These are phyloP conservation scores for Benthochromis sp. DNA, from an alignment of 2,113 vertebrate genomes.

Conservation along the genomic window DNA sequence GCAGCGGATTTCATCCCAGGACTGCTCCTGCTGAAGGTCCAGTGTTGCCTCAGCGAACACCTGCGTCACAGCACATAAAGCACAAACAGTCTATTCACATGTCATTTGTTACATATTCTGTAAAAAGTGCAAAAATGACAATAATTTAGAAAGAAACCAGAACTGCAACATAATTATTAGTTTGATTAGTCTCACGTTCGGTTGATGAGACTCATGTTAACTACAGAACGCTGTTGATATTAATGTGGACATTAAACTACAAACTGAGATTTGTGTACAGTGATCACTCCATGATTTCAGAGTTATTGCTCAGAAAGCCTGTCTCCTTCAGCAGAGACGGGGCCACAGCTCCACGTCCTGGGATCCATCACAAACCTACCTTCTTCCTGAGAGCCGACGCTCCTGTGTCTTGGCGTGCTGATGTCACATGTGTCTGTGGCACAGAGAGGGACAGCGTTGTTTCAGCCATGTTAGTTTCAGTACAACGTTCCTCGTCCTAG, in stretches of 20 bases:
- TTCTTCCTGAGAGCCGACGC: constrained; percentile 63
- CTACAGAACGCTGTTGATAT: not conserved
- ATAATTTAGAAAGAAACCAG: not conserved
- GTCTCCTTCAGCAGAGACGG: not conserved
- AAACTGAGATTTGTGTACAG: not conserved
- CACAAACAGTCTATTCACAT: not conserved
- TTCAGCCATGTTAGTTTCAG: not conserved
- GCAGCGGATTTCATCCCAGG: constrained; percentile 87
- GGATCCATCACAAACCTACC: constrained; percentile 32
- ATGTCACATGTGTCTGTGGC: constrained; percentile 66
- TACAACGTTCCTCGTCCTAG: accelerated
- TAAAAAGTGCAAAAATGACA: not conserved
- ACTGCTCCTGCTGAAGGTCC: constrained; percentile 88
- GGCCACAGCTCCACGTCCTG: not conserved
- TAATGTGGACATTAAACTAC: not conserved
- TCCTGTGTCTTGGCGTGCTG: constrained; percentile 50
- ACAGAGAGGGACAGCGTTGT: not conserved
- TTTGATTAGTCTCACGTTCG: not conserved
- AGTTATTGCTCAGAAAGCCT: not conserved
- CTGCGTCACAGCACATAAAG: constrained; percentile 55
- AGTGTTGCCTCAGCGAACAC: constrained; percentile 71
- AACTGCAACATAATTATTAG: accelerated
- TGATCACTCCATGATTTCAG: accelerated
- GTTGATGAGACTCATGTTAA: not conserved
- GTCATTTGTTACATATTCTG: not conserved